Percentiles rank a stretch among this genome's conserved stretches.
phyloP scores from a whole-genome alignment of 2,113 vertebrate genomes.

The Catharus bicknelli region DNA sequence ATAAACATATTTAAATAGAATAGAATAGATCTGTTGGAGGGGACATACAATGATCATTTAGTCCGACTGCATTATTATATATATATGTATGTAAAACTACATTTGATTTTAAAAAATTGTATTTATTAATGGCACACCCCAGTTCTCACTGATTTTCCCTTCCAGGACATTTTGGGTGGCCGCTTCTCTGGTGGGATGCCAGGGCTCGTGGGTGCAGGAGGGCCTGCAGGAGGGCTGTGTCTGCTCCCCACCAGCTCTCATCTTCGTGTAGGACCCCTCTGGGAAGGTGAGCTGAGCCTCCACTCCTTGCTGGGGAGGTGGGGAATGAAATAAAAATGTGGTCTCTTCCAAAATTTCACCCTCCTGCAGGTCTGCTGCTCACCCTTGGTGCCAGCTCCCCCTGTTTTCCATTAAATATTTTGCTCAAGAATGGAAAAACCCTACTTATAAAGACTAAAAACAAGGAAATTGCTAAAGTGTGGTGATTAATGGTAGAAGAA shows the following conservation, averaged over 20 bases:
- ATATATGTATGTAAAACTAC: not conserved
- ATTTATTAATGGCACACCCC: not conserved
- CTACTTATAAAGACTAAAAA: not conserved
- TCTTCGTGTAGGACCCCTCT: slow-evolving; percentile 72
- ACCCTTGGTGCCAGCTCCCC: not conserved
- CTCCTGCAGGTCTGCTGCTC: slow-evolving; percentile 27
- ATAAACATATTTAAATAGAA: not conserved
- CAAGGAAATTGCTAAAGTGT: not conserved
- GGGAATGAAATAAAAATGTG: not conserved
- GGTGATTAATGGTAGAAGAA: not conserved
- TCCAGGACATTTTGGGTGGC: slow-evolving; percentile 84
- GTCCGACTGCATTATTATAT: not conserved
- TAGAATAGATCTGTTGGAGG: not conserved
- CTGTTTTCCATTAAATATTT: not conserved
- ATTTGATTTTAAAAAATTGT: accelerated
- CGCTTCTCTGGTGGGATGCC: slow-evolving; percentile 75
- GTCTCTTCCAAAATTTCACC: not conserved
- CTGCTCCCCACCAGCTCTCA: slow-evolving; percentile 78
- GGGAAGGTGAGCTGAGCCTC: not conserved
- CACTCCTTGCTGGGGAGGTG: not conserved
- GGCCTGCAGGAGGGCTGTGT: slow-evolving; percentile 72
- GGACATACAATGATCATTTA: not conserved
- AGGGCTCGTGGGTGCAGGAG: slow-evolving; percentile 83
- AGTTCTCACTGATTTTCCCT: not conserved
- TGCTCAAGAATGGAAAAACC: not conserved